Conservation (phyloP, 2,113 vertebrate genomes). For the Pionites leucogaster region DNA sequence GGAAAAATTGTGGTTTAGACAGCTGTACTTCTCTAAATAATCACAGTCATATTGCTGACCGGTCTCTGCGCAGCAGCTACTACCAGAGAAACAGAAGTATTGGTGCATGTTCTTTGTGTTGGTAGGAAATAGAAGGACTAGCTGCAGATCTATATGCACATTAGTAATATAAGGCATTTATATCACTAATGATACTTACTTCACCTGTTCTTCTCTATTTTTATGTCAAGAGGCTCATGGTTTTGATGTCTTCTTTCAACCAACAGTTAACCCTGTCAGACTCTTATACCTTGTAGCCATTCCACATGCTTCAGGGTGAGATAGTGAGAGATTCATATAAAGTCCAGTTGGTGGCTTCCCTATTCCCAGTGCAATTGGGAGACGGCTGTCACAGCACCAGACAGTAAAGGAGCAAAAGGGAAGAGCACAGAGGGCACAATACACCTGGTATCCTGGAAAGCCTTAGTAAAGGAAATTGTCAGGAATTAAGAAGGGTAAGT, state of each 20-base stretch:
- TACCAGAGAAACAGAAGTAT: neutral
- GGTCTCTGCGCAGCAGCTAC: neutral
- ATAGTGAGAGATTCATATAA: neutral
- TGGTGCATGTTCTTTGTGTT: too few relatives aligned
- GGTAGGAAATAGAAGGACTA: neutral
- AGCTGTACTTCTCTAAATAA: neutral
- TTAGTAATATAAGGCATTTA: neutral
- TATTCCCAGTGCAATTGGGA: neutral
- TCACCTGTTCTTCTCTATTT: neutral
- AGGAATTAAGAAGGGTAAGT: neutral
- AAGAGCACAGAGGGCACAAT: neutral
- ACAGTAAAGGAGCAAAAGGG: neutral
- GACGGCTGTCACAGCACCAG: neutral
- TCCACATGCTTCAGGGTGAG: neutral
- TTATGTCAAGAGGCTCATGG: accelerated
- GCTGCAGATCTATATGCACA: neutral
- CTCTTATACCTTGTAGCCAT: neutral
- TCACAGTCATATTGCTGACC: neutral
- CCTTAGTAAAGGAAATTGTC: neutral
- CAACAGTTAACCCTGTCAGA: neutral
- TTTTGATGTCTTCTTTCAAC: neutral
- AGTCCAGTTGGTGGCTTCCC: neutral
- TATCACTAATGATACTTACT: neutral
- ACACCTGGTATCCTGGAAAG: neutral
- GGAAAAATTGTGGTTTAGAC: neutral